Conservation (phyloP, 2,797 vertebrate species). For the Mustela erminea region DNA sequence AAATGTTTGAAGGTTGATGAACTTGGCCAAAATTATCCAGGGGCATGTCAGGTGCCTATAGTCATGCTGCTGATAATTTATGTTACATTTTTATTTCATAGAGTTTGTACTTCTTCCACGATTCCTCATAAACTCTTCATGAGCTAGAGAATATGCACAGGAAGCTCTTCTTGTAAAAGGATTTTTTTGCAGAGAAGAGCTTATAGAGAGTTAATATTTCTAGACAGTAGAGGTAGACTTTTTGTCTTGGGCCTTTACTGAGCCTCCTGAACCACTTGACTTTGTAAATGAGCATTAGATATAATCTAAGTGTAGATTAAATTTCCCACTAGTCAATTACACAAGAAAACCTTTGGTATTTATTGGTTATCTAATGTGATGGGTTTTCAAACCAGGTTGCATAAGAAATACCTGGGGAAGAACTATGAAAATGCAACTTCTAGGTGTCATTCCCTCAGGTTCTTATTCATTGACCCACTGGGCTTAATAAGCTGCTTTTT, state of each 20-base stretch:
- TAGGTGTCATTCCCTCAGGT: not conserved
- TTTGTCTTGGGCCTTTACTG: not conserved
- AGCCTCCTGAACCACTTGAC: not conserved
- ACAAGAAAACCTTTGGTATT: not conserved
- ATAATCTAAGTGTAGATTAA: constrained; percentile 13
- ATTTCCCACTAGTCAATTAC: not conserved
- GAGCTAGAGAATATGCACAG: not conserved
- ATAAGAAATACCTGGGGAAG: constrained; percentile 3
- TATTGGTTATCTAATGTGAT: not conserved
- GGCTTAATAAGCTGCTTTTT: not conserved
- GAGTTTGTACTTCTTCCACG: constrained; percentile 18
- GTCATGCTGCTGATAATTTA: constrained; percentile 64
- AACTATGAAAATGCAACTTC: constrained; percentile 19
- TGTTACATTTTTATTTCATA: constrained; percentile 58
- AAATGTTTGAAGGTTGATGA: constrained; percentile 69
- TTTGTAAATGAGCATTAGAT: not conserved
- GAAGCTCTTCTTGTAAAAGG: constrained; percentile 17
- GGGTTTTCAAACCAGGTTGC: not conserved
- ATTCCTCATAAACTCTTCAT: constrained; percentile 52
- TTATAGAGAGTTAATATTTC: constrained; percentile 47
- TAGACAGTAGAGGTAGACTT: not conserved
- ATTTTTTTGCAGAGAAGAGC: not conserved
- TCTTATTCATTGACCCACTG: not conserved
- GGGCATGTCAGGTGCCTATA: not conserved
- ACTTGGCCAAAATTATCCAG: constrained; percentile 49